A percentile compares a stretch with the other conserved stretches of the same genome.
These are phyloP conservation scores for Pilophorus perplexus DNA, from an alignment of 2,888 invertebrate genomes.

Conservation along the genomic window DNA sequence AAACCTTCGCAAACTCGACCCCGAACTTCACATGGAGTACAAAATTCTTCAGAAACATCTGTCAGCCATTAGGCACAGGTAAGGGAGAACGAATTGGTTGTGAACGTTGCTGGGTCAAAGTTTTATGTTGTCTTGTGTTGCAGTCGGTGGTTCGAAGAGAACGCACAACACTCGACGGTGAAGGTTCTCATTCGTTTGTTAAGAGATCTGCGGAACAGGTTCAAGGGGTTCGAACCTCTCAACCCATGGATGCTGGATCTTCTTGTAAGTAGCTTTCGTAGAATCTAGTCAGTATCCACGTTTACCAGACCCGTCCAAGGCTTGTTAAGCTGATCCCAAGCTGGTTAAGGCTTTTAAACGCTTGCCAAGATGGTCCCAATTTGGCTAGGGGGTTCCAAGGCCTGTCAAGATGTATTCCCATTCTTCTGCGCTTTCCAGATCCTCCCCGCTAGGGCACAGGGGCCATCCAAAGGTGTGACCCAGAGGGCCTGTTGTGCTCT, in stretches of 20 bases:
- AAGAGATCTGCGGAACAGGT: conserved; percentile 86
- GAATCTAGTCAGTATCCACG: too few species aligned
- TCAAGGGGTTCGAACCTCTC: conserved; percentile 84
- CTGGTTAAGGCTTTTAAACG: too few species aligned
- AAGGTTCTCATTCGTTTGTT: conserved; percentile 90
- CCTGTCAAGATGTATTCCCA: too few species aligned
- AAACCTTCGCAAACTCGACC: conserved; percentile 88
- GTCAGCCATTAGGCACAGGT: conserved; percentile 86
- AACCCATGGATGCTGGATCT: conserved; percentile 97
- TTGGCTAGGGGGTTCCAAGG: too few species aligned
- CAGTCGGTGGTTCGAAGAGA: conserved; percentile 95
- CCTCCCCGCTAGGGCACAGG: too few species aligned
- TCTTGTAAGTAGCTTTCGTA: conserved; percentile 58
- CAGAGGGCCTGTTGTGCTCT: too few species aligned
- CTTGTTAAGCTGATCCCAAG: too few species aligned
- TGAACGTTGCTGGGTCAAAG: neutral
- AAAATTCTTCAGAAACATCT: conserved; percentile 79
- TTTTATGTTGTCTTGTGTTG: conserved; percentile 39
- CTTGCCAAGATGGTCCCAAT: too few species aligned
- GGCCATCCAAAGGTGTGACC: too few species aligned
- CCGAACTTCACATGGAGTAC: conserved; percentile 70
- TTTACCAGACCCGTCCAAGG: too few species aligned
- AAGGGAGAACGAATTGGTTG: conserved; percentile 5
- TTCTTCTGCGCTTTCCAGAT: too few species aligned
- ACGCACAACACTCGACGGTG: conserved; percentile 93